Evolutionary conservation across 2,888 invertebrate genomes (phyloP).

Genomic region (Malacosoma neustria): DNA sequence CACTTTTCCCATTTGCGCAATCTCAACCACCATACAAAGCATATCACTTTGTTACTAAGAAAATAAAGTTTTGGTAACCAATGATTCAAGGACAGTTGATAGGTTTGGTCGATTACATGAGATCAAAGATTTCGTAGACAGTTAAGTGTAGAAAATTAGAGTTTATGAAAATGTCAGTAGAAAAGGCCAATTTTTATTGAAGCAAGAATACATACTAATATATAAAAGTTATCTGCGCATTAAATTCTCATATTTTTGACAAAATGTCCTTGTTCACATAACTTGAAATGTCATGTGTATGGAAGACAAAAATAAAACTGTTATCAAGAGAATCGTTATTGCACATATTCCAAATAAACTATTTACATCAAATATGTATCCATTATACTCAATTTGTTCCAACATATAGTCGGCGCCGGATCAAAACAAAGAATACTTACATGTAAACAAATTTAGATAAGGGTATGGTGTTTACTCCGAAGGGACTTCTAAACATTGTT

Average conservation of each 20-base stretch:
- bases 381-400: no score
- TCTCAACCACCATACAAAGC: background rate
- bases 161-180: background rate
- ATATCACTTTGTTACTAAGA: background rate
- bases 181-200: no score
- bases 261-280: no score
- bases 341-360: background rate
- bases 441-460: no score
- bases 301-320: background rate
- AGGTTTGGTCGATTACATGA: constrained; percentile 58
- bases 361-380: background rate
- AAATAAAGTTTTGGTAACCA: constrained; percentile 32
- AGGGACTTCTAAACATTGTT: no score
- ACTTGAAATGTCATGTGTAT: no score
- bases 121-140: constrained; percentile 39
- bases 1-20: background rate
- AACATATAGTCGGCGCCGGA: no score
- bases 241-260: no score
- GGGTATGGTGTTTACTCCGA: no score
- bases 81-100: constrained; percentile 23
- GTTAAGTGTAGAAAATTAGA: background rate
- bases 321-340: background rate
- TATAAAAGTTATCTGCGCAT: no score
- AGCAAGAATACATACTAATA: no score
- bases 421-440: no score